Evolutionary conservation across 2,888 invertebrate species (phyloP).

Genomic region (Sinohyriopsis cumingii): DNA sequence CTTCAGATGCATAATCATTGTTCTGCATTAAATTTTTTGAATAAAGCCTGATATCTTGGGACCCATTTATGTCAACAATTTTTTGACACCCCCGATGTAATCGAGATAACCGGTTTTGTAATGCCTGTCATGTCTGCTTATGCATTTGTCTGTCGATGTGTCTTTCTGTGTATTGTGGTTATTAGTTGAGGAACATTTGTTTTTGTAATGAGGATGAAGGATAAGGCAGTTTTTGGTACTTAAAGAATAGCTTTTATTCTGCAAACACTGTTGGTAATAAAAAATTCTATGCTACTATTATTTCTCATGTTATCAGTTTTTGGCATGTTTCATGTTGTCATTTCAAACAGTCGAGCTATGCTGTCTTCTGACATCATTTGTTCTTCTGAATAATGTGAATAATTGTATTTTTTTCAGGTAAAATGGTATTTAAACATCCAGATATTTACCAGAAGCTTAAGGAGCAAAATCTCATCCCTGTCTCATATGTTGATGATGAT

Average conservation of each 20-base stretch:
- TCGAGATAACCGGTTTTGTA: too few species aligned
- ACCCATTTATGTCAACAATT: too few species aligned
- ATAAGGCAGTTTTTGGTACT: not conserved
- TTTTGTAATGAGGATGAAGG: too few species aligned
- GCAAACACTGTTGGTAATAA: not conserved
- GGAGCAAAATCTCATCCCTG: constrained; percentile 79
- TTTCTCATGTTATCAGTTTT: not conserved
- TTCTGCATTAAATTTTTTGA: too few species aligned
- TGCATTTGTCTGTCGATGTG: too few species aligned
- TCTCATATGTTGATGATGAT: constrained; percentile 88
- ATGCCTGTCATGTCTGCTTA: too few species aligned
- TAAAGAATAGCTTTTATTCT: not conserved
- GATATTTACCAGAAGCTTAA: constrained; percentile 63
- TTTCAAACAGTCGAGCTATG: not conserved
- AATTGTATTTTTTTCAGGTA: constrained; percentile 51
- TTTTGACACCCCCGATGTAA: too few species aligned
- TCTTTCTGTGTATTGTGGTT: too few species aligned
- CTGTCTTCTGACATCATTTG: not conserved
- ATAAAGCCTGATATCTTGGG: too few species aligned
- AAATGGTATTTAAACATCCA: constrained; percentile 74
- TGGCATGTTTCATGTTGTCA: not conserved
- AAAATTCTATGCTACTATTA: not conserved
- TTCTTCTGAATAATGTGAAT: not conserved
- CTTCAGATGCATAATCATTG: too few species aligned
- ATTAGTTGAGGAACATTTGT: too few species aligned